Percentiles rank a stretch among this genome's conserved stretches.
Evolutionary conservation across 2,888 invertebrate genomes (phyloP).

Genomic region (Pristionchus arcanus): DNA sequence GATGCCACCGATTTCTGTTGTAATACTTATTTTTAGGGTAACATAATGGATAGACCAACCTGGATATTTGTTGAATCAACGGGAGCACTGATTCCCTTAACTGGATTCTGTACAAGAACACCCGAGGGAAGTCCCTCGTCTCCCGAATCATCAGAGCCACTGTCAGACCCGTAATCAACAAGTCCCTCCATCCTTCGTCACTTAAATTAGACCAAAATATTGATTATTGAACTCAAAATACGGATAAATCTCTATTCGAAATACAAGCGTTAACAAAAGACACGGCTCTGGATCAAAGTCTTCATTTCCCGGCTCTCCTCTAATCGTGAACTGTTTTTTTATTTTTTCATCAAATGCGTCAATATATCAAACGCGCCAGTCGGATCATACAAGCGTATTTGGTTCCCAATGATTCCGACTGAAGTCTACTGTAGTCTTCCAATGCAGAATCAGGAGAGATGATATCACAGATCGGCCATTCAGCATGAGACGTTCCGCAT

Average conservation of each 20-base stretch:
- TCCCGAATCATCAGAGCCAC: constrained; percentile 56
- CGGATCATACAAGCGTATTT: background rate
- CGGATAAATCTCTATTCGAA: background rate
- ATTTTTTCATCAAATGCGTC: background rate
- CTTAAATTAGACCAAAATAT: background rate
- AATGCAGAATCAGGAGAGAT: background rate
- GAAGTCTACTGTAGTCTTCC: constrained; percentile 9
- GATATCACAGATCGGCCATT: background rate
- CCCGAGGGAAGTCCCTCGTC: constrained; percentile 39
- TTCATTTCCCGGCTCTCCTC: no score
- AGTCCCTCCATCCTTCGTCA: constrained; percentile 55
- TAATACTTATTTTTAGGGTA: background rate
- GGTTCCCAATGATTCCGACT: background rate
- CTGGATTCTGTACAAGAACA: constrained; percentile 53
- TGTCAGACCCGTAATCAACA: constrained; percentile 60
- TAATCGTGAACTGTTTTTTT: background rate
- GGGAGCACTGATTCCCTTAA: constrained; percentile 25
- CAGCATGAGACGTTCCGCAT: background rate
- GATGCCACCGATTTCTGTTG: background rate
- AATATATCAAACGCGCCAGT: background rate
- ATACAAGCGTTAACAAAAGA: background rate
- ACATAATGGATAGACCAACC: background rate
- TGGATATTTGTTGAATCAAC: background rate
- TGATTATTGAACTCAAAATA: background rate
- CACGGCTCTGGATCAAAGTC: no score